Evolutionary conservation across 2,888 invertebrate genomes (phyloP), one percentile per base, ranked within the genome.

Genomic region (Junonia oenone): DNA sequence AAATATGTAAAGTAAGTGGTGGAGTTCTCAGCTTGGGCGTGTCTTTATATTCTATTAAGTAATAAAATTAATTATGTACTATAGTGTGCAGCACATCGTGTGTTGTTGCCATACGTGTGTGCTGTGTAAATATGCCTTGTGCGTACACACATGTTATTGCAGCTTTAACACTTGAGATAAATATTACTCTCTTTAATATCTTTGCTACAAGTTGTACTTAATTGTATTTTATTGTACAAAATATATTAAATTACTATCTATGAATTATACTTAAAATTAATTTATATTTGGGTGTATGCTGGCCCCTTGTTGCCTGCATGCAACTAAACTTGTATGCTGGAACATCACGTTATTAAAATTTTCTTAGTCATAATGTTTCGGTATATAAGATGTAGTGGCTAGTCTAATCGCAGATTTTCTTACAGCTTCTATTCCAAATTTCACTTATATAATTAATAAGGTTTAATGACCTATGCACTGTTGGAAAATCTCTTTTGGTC

Each of bases 161-260:
- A 86, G 89, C 89, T 90, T 89, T 85, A 86, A 89, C 89, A 88
- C 87, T 84, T 84, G 82, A 84, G 81, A 86, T 86, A 84, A 84
- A 86, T 89, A 89, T 89, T 89, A 90, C 83, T 90, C 90, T 91
- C 90, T 90, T 90, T 90, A 88, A 91, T 91, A 91, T 91, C 91
- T 92, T 92, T 92, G 92, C 92, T 92, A 92, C 92, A 91, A 92
- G 91, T 92, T 92, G 92, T 92, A 92, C 92, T 93, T 92, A 92
- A 92, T 91, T 90, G 88, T 87, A 91, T 91, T 92, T 91, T 90
- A 92, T 92, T 91, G 92, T 93, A 93, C 93, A 93, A 93, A 93
- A 92, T 92, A 92, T 92, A 91, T 91, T 91, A 92, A 87, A 87
- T 84, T 88, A 90, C 83, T 89, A 89, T 85, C 87, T 89, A 89